These are phyloP conservation scores for Melitaea athalia DNA, from an alignment of 2,888 invertebrate species.

Conservation along the genomic window DNA sequence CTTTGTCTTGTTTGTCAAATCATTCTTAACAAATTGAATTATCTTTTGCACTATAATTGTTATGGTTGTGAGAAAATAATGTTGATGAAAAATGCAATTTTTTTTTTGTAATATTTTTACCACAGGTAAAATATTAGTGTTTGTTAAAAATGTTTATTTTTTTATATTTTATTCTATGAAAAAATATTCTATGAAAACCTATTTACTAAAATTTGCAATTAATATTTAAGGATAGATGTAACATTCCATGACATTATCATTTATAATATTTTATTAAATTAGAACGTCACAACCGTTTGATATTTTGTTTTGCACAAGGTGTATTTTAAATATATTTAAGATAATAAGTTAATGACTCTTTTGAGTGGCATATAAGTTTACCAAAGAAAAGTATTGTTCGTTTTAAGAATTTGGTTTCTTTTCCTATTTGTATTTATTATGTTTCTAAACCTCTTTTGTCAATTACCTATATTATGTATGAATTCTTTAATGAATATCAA, in stretches of 20 bases:
- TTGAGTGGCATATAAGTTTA: constrained; percentile 20
- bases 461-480: too few relatives aligned
- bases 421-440: background rate
- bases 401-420: constrained; percentile 8
- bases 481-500: background rate
- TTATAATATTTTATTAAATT: too few relatives aligned
- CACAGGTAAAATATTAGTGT: background rate
- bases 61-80: constrained; percentile 8
- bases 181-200: background rate
- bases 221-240: background rate
- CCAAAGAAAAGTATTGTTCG: constrained; percentile 28
- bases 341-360: constrained; percentile 1
- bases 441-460: background rate
- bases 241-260: background rate
- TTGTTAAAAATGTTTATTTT: background rate
- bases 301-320: constrained; percentile 7
- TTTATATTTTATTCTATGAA: background rate
- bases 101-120: background rate
- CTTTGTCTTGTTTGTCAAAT: background rate
- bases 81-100: background rate
- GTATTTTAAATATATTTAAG: constrained; percentile 5
- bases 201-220: background rate
- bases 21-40: background rate
- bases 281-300: constrained; percentile 5
- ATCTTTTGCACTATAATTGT: background rate